Base-by-base conservation (phyloP, 1,140 invertebrate species). In the Bombus vancouverensis region DNA sequence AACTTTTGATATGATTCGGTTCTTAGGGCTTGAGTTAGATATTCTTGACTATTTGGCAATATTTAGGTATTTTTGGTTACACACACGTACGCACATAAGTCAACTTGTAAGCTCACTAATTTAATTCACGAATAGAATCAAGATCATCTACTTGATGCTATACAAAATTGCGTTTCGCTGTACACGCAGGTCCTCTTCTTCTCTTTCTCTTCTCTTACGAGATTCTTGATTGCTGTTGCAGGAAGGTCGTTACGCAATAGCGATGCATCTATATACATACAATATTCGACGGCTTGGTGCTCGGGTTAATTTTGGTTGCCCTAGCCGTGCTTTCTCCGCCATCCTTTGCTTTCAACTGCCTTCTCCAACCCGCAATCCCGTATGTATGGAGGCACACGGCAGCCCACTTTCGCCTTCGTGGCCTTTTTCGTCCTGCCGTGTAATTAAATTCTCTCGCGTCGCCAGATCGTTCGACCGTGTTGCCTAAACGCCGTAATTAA, bases 381-480 rank as follows among this genome's bases (percentile, higher is more conserved):
- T n/a, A 53, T 39, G 42, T 15, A 57, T 6, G 57, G 70, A 53
- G 77, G 68, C 77, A 77, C 77, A 83, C 78, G 78, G 53, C 85
- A 87, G 65, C 86, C 76, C 76, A 81, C 86, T 87, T 90, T 87
- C 81, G 81, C 76, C 81, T 90, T 87, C 66, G 75, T 71, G 66
- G 71, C 75, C 78, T 89, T 91, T 90, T 89, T 91, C 75, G 65
- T 65, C 32, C 66, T 68, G 65, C 62, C 82, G 62, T 91, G 86
- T 91, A 91, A 91, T 91, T 91, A 91, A 90, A 91, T 91, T 91
- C 90, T 91, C 83, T 91, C 90, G 89, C 89, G 82, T 89, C 90
- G 87, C 76, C 88, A 90, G 79, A 59, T 89, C 85, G 81, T 90
- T 90, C 88, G 88, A 90, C 88, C 89, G 42, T 90, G 59, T 72